A percentile compares a stretch with the other conserved stretches of the same genome.
Conservation (phyloP, 2,888 invertebrate species). For the Lysandra coridon region DNA sequence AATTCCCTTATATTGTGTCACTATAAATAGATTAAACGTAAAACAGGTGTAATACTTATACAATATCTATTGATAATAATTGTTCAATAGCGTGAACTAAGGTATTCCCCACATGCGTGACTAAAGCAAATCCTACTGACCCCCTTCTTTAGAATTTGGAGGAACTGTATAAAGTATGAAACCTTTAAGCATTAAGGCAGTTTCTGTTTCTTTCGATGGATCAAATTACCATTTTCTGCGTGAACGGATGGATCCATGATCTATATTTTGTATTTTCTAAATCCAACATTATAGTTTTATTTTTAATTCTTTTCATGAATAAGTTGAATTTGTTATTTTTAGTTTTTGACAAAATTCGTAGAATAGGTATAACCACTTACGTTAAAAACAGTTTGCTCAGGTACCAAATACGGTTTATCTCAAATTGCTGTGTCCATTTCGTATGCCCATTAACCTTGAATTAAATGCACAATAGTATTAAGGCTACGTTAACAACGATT, state of each 20-base stretch:
- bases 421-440: neutral
- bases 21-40: no score
- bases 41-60: neutral
- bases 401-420: neutral
- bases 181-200: neutral
- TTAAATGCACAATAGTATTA: neutral
- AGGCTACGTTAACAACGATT: neutral
- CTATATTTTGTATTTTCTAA: no score
- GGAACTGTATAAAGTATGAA: neutral
- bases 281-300: no score
- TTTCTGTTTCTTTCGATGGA: neutral
- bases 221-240: no score
- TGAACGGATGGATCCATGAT: no score
- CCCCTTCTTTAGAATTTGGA: neutral
- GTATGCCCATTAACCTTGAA: neutral
- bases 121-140: conserved; percentile 6
- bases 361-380: no score
- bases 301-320: no score
- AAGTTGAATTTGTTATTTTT: no score
- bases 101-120: conserved; percentile 21
- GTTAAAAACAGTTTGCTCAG: neutral
- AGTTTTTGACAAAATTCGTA: no score
- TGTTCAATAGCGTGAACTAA: conserved; percentile 16
- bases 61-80: neutral
- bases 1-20: no score